A percentile compares a stretch with the other conserved stretches of the same genome.
Evolutionary conservation across 2,797 vertebrate genomes (phyloP).

Genomic region (Okamejei kenojei): DNA sequence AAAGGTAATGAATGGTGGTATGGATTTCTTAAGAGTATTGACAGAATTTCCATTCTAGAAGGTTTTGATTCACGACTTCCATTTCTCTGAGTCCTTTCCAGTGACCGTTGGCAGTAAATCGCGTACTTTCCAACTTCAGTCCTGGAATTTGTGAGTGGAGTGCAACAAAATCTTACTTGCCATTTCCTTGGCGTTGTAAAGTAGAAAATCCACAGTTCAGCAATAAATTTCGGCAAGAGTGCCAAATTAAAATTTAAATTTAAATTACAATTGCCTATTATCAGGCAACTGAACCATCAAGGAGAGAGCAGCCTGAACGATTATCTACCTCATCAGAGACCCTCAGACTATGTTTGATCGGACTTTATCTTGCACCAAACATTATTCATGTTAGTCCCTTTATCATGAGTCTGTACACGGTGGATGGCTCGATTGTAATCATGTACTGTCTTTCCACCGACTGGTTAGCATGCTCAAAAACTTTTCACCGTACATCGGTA

Average conservation of each 20-base stretch:
- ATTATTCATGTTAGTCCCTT: too few relatives aligned
- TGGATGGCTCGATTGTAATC: too few relatives aligned
- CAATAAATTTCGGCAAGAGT: neutral
- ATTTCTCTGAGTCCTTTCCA: constrained; percentile 86
- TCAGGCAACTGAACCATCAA: too few relatives aligned
- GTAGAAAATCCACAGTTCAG: neutral
- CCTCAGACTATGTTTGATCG: too few relatives aligned
- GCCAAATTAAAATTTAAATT: neutral
- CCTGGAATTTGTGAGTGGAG: constrained; percentile 53
- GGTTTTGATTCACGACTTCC: constrained; percentile 83
- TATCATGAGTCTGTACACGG: too few relatives aligned
- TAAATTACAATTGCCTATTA: neutral
- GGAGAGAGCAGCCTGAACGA: too few relatives aligned
- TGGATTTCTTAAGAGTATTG: constrained; percentile 88
- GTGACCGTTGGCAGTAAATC: constrained; percentile 89
- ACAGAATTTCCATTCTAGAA: constrained; percentile 95
- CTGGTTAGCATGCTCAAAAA: too few relatives aligned
- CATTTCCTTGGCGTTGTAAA: neutral
- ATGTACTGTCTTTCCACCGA: too few relatives aligned
- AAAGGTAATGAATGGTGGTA: constrained; percentile 95
- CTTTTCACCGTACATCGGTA: too few relatives aligned
- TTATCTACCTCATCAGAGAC: too few relatives aligned
- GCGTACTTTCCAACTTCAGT: constrained; percentile 94
- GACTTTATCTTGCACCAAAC: too few relatives aligned
- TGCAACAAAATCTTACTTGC: neutral